Base-by-base conservation (phyloP, 2,797 vertebrate genomes). In the Gallinago nigripennis region DNA sequence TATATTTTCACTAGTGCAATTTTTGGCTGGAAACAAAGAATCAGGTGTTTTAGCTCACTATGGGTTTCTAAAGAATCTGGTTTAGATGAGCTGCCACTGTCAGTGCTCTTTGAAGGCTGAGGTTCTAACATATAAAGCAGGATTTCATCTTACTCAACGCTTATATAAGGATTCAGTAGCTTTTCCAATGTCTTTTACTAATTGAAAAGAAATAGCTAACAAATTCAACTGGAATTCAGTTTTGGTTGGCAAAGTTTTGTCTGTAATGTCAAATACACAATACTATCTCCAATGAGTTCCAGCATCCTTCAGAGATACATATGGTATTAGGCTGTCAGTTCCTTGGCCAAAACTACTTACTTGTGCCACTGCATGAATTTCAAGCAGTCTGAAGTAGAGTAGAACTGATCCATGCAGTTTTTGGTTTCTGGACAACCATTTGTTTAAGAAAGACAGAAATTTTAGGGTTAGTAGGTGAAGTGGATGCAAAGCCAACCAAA, bases 401-500 rank as follows among this genome's bases (percentile, higher is more conserved):
- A 94, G 87, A 94, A 73, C 16, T 31, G 14, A 76, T 35, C 12
- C 20, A 63, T 28, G 4, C 27, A 66, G 35, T 6, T 75, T 88
- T 88, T 71, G 27, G 41, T 68, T 94, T 92, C 87, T 88, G 72
- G 50, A 94, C 61, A 95, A 71, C 14, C 8, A 37, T 82, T 79
- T 87, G n/a, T 73, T 92, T 77, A 82, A 89, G 60, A 73, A 3
- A 78, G 41, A 63, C 23, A 92, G 58, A 93, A 88, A 88, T 53
- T 56, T 86, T 91, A 94, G 37, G 65, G 57, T 68, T 73, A 56
- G 57, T 33, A 19, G 82, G 45, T 80, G 54, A 89, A 86, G 50
- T 35, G 50, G 33, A 72, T 90, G 45, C 65, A 86, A 86, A 97
- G 46, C 30, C 83, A 93, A 70, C 21, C 75, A 93, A 83, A 90